Evolutionary conservation across 2,888 invertebrate genomes (phyloP).

Genomic region (Mylabris sibirica): DNA sequence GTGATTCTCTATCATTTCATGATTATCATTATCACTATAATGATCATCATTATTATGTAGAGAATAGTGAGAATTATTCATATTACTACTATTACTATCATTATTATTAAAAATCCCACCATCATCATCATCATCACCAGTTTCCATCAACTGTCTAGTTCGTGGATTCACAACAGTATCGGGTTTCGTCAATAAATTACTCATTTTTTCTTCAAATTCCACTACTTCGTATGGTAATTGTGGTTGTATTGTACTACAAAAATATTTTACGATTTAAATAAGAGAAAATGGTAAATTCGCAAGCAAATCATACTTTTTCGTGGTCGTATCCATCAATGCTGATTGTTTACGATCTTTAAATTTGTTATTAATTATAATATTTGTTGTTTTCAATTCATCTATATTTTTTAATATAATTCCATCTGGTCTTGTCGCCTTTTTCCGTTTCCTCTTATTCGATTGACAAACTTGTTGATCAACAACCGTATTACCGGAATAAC

Average conservation of each 20-base stretch:
- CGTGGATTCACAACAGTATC: not conserved
- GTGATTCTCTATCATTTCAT: conserved; percentile 51
- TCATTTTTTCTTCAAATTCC: no score
- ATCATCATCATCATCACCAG: not conserved
- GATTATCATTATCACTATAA: conserved; percentile 56
- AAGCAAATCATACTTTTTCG: conserved; percentile 19
- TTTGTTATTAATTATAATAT: conserved; percentile 27
- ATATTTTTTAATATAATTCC: conserved; percentile 25
- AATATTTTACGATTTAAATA: not conserved
- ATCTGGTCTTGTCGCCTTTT: conserved; percentile 35
- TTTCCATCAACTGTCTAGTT: not conserved
- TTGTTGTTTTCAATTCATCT: conserved; percentile 13
- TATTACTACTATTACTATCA: conserved; percentile 47
- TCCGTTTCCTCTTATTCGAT: conserved; percentile 42
- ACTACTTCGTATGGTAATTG: conserved; percentile 24
- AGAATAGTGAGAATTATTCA: conserved; percentile 67
- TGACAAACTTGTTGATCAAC: conserved; percentile 26
- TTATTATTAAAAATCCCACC: not conserved
- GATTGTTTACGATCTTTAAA: conserved; percentile 29
- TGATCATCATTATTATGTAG: conserved; percentile 32
- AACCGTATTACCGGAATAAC: conserved; percentile 58
- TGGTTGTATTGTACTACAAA: conserved; percentile 42
- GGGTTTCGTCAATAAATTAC: no score
- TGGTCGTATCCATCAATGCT: conserved; percentile 31
- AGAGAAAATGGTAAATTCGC: not conserved